Base-by-base conservation (phyloP, 2,888 invertebrate genomes). In the Copidosoma aretas region DNA sequence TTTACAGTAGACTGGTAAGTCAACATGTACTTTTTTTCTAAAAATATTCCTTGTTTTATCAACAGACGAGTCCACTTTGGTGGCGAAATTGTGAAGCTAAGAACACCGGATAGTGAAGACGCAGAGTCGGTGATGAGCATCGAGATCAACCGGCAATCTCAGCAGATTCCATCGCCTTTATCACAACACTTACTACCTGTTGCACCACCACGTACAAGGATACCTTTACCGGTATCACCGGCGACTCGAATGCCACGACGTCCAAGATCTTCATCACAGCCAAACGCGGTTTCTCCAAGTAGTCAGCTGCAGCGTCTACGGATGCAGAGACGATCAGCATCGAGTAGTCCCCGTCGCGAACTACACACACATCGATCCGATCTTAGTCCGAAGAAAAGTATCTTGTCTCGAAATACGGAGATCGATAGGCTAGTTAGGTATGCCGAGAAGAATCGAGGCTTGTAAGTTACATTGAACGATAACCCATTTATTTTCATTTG, bases 91-190 rank as follows among this genome's bases (percentile, higher is more conserved):
- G 91, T 94, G 4, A 94, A 94, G 85, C 88, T 94, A 83, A 86
- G 94, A 72, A 94, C 94, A 17, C 94, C 94, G 0, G 94, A 94
- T 75, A 93, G 93, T 81, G 93, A 93, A 78, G 90, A 90, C 64
- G 85, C 89, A 39, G 73, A 71, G 19, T 75, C 76, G 21, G 52
- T 71, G 3, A 15, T 60, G 15, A 46, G 43, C 43, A 17, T 70
- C 32, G 43, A 59, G n/a, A n/a, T 39, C 25, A 19, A 53, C 8
- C 53, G n/a, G 5, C 22, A 52, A n/a, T 3, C 52, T 14, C 41
- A 14, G 43, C 43, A 46, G 17, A 3, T 17, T 14, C 43, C 43
- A 14, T 17, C 14, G 12, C 43, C 43, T 12, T 12, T 17, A 3
- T 46, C 43, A 2, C 46, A 49, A 15, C 41, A 62, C 19, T 41